Base-by-base conservation (phyloP, 2,113 vertebrate genomes). In the Brevimyrus niger region DNA sequence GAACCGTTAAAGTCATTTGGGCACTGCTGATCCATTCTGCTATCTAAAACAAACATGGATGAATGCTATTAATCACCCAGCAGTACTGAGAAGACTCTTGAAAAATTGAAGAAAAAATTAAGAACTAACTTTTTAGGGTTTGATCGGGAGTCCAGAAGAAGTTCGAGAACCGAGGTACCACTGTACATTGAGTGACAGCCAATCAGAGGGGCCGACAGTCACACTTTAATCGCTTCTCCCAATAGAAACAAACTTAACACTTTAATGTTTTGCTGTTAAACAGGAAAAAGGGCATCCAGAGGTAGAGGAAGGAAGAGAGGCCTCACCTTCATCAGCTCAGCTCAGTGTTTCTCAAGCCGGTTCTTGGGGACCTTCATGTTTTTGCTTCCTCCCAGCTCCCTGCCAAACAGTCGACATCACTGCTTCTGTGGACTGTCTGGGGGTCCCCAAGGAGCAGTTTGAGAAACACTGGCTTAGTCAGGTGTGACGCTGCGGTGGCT, bases 31-130 rank as follows among this genome's bases (percentile, higher is more conserved):
- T 76, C 80, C 82, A 53, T 88, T 50, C 83, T 31, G 35, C 89
- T 87, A 88, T 87, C 84, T 90, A 69, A 90, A 90, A 53, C 87
- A 91, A 90, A 90, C 89, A 91, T 1, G 31, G 17, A 31, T 6
- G 11, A 53, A 35, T 80, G 50, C 87, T 82, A 90, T 91, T 80
- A 91, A 90, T 87, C 88, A 83, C 38, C 58, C 61, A n/a, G 19
- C 80, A 47, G 31, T n/a, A 87, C 55, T n/a, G 53, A 88, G 44
- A 84, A 21, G 51, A 85, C 88, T 83, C 85, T 73, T 73, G 53
- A 48, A n/a, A n/a, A n/a, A n/a, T n/a, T n/a, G n/a, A n/a, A n/a
- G n/a, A n/a, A n/a, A n/a, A n/a, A n/a, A n/a, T n/a, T n/a, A n/a
- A n/a, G n/a, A n/a, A n/a, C n/a, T n/a, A n/a, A n/a, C n/a, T n/a